Conservation (phyloP, 2,113 vertebrate species). For the Callipepla californica region DNA sequence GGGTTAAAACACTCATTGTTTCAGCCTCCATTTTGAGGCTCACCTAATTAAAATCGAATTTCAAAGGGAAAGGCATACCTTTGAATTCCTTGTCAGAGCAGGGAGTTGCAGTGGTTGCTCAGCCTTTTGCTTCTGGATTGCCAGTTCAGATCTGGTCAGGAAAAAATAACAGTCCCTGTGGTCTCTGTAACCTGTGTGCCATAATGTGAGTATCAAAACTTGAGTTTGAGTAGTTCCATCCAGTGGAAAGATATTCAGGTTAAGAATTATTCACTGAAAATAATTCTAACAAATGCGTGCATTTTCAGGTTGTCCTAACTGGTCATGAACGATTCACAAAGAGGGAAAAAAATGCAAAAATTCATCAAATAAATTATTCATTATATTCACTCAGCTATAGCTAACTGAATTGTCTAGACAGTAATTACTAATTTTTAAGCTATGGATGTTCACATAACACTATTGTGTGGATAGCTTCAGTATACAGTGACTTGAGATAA, state of each 20-base stretch:
- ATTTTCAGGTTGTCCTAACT: slow-evolving; percentile 42
- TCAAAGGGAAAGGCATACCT: neutral
- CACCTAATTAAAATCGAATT: slow-evolving; percentile 38
- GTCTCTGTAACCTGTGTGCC: neutral
- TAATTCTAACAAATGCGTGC: slow-evolving; percentile 20
- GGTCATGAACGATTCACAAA: slow-evolving; percentile 30
- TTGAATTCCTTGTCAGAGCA: neutral
- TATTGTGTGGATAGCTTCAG: slow-evolving; percentile 24
- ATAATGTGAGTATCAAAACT: neutral
- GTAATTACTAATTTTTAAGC: slow-evolving; percentile 69
- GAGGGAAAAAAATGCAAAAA: slow-evolving; percentile 52
- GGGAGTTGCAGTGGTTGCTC: neutral
- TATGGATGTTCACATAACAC: slow-evolving; percentile 11
- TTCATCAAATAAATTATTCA: slow-evolving; percentile 67
- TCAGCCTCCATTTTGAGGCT: neutral
- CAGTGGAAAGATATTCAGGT: neutral
- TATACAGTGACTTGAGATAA: slow-evolving; percentile 10
- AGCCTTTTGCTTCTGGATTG: neutral
- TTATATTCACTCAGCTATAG: slow-evolving; percentile 45
- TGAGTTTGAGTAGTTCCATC: neutral
- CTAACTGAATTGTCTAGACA: slow-evolving; percentile 72
- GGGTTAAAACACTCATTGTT: slow-evolving; percentile 11
- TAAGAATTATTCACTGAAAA: slow-evolving; percentile 10
- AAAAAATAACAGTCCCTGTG: neutral
- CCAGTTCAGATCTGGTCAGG: neutral